A percentile compares a stretch with the other conserved stretches of the same genome.
phyloP scores from a whole-genome alignment of 2,113 vertebrate genomes.

The Nothoprocta perdicaria region DNA sequence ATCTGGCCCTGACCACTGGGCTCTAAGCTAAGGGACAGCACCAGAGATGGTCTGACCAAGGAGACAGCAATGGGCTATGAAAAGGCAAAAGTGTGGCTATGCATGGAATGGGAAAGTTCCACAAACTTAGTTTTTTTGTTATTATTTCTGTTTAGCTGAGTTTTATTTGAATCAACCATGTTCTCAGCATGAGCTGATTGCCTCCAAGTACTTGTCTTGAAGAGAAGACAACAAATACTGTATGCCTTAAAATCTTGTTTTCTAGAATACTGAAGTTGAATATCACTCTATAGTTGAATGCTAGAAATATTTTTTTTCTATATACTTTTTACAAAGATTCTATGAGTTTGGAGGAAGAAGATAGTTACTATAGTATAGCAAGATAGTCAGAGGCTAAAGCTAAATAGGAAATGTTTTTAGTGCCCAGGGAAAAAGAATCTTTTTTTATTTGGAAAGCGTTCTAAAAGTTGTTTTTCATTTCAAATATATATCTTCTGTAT shows the following conservation, averaged over 20 bases:
- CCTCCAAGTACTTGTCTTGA: background rate
- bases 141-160: background rate
- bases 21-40: background rate
- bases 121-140: background rate
- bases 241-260: conserved; percentile 59
- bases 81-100: background rate
- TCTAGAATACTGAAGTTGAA: conserved; percentile 40
- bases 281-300: conserved; percentile 45
- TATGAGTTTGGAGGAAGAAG: conserved; percentile 1
- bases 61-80: background rate
- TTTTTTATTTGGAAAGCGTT: background rate
- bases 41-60: background rate
- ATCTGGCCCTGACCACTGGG: background rate
- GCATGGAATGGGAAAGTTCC: background rate
- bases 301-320: conserved; percentile 66
- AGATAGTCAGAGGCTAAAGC: conserved; percentile 30
- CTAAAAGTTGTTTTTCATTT: background rate
- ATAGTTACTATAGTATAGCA: background rate
- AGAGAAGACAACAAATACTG: conserved; percentile 62
- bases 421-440: background rate
- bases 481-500: background rate
- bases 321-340: conserved; percentile 1
- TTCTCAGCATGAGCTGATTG: background rate
- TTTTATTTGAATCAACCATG: background rate
- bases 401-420: conserved; percentile 41